These are phyloP conservation scores for Heliothis virescens DNA, from an alignment of 1,140 invertebrate species.

Conservation along the genomic window DNA sequence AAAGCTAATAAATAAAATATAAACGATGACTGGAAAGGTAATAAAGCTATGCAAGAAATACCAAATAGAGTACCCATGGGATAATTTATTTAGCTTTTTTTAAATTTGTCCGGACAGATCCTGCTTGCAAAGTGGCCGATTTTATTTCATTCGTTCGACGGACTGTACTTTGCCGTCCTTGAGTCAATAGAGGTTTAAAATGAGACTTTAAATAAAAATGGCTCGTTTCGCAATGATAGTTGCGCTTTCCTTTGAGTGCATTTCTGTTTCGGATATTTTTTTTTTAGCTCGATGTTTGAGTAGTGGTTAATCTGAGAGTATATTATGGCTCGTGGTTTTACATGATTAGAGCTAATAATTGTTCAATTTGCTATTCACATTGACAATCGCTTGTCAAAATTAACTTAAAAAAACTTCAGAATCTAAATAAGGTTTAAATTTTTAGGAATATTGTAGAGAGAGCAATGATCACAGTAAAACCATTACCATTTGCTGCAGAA, in stretches of 20 bases:
- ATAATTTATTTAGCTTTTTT: slow-evolving; percentile 28
- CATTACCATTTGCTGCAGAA: too few species aligned
- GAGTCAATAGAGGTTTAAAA: slow-evolving; percentile 41
- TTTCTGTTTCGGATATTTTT: slow-evolving; percentile 12
- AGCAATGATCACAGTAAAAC: too few species aligned
- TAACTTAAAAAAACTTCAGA: too few species aligned
- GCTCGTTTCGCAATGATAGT: slow-evolving; percentile 30
- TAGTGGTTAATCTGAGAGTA: too few species aligned
- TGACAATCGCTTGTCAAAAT: too few species aligned
- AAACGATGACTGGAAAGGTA: neutral
- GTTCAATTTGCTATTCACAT: too few species aligned
- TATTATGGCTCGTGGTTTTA: too few species aligned
- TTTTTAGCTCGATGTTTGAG: neutral
- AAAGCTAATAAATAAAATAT: neutral
- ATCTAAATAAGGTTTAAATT: too few species aligned
- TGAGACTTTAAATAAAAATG: slow-evolving; percentile 45
- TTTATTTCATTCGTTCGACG: slow-evolving; percentile 29
- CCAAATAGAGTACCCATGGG: neutral
- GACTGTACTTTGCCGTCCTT: slow-evolving; percentile 28
- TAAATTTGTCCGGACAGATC: slow-evolving; percentile 44
- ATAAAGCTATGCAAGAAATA: neutral
- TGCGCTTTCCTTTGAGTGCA: neutral
- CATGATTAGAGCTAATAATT: too few species aligned
- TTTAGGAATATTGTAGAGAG: too few species aligned
- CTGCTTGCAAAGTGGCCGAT: slow-evolving; percentile 52